Percentiles rank a stretch among this genome's conserved stretches.
These are phyloP conservation scores for Erebia ligea DNA, from an alignment of 2,888 invertebrate genomes.

Conservation along the genomic window DNA sequence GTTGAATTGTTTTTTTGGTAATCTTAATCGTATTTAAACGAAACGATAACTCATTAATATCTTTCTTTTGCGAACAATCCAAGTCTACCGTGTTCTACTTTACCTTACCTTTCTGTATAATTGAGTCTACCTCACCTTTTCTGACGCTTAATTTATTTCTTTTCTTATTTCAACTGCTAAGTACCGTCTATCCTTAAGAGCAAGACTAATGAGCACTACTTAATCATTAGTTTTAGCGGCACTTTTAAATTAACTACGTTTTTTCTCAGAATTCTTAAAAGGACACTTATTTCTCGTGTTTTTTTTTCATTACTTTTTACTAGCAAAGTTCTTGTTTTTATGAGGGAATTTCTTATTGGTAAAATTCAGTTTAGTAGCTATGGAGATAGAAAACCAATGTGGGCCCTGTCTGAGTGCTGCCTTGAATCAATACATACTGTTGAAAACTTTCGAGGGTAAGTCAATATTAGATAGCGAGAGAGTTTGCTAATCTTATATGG, in stretches of 20 bases:
- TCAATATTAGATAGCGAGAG: neutral
- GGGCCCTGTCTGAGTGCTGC: neutral
- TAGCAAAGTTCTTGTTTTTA: neutral
- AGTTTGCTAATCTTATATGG: slow-evolving; percentile 4
- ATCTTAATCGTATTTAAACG: neutral
- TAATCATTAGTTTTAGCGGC: slow-evolving; percentile 16
- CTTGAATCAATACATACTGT: neutral
- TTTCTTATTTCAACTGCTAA: slow-evolving; percentile 7
- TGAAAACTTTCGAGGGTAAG: neutral
- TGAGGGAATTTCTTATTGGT: too few species aligned
- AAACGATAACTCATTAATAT: neutral
- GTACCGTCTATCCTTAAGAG: slow-evolving; percentile 3
- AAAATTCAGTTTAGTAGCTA: too few species aligned
- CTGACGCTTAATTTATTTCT: neutral
- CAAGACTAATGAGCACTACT: slow-evolving; percentile 13
- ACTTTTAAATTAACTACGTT: neutral
- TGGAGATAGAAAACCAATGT: neutral
- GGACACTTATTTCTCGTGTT: neutral
- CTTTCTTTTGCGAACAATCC: neutral
- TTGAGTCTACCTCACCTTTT: neutral
- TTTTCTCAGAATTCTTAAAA: neutral
- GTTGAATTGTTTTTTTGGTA: neutral
- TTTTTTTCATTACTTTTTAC: neutral
- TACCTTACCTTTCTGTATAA: neutral
- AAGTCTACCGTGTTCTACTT: neutral